Evolutionary conservation across 2,888 invertebrate genomes (phyloP).

Genomic region (Drosophila antonietae): DNA sequence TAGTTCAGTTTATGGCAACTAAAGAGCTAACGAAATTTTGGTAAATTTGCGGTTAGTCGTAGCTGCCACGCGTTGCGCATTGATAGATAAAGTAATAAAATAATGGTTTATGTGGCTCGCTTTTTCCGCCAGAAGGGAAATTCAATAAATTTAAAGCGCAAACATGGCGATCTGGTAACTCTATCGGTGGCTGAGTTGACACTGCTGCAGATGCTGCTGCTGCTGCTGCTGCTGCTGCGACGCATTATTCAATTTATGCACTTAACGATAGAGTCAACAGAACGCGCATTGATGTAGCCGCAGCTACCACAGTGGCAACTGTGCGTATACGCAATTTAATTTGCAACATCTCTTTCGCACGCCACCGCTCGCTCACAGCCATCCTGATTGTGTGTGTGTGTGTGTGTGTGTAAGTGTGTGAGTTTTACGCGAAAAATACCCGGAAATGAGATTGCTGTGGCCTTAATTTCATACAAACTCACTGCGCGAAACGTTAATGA

Average conservation of each 20-base stretch:
- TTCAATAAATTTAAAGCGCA: constrained; percentile 53
- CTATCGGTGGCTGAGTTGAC: constrained; percentile 44
- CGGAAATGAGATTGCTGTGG: constrained; percentile 73
- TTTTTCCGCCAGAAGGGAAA: constrained; percentile 46
- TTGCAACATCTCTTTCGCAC: constrained; percentile 43
- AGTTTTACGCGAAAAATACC: constrained; percentile 38
- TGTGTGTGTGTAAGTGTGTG: constrained; percentile 15
- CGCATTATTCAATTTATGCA: constrained; percentile 72
- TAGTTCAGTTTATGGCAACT: constrained; percentile 3
- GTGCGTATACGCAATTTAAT: constrained; percentile 75
- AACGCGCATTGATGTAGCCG: constrained; percentile 29
- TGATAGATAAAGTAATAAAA: constrained; percentile 52
- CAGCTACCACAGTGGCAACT: constrained; percentile 55
- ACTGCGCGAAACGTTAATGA: constrained; percentile 32
- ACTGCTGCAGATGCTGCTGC: constrained; percentile 22
- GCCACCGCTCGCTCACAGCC: neutral
- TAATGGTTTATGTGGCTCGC: constrained; percentile 45
- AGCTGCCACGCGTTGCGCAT: constrained; percentile 4
- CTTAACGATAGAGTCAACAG: constrained; percentile 69
- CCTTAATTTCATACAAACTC: constrained; percentile 54
- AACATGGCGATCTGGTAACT: constrained; percentile 47
- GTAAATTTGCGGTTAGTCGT: constrained; percentile 25
- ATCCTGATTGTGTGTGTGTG: neutral
- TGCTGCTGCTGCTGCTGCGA: constrained; percentile 23
- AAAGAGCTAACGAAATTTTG: constrained; percentile 13